phyloP scores from a whole-genome alignment of 1,140 invertebrate species.

The Watersipora subatra region DNA sequence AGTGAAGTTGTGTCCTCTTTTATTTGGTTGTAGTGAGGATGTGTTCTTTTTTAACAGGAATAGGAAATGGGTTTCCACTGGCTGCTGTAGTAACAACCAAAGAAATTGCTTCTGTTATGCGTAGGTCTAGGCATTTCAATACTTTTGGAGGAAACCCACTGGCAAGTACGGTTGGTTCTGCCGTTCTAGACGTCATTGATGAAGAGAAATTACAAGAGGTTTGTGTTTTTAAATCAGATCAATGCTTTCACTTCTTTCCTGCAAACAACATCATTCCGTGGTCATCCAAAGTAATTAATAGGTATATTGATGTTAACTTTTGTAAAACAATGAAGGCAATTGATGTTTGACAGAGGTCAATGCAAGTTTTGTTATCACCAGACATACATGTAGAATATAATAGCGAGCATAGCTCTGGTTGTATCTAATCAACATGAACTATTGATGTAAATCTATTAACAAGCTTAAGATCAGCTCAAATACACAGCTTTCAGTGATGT shows the following conservation, averaged over 20 bases:
- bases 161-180: slow-evolving; percentile 67
- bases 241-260: neutral
- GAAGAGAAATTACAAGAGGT: slow-evolving; percentile 65
- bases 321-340: too few relatives aligned
- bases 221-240: slow-evolving; percentile 17
- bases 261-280: too few relatives aligned
- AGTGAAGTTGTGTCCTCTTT: neutral
- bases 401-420: too few relatives aligned
- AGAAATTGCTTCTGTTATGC: slow-evolving; percentile 62
- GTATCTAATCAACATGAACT: too few relatives aligned
- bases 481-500: too few relatives aligned
- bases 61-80: slow-evolving; percentile 78
- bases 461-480: too few relatives aligned
- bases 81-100: slow-evolving; percentile 81
- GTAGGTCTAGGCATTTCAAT: slow-evolving; percentile 73
- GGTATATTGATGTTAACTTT: too few relatives aligned
- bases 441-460: too few relatives aligned
- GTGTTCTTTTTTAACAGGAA: slow-evolving; percentile 13
- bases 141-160: slow-evolving; percentile 91
- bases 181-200: slow-evolving; percentile 87
- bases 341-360: too few relatives aligned
- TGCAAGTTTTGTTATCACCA: too few relatives aligned
- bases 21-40: neutral
- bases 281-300: too few relatives aligned
- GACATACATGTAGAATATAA: too few relatives aligned